Evolutionary conservation across 2,888 invertebrate genomes (phyloP), one percentile per base, ranked within the genome.

Genomic region (Lamellibrachia satsuma): DNA sequence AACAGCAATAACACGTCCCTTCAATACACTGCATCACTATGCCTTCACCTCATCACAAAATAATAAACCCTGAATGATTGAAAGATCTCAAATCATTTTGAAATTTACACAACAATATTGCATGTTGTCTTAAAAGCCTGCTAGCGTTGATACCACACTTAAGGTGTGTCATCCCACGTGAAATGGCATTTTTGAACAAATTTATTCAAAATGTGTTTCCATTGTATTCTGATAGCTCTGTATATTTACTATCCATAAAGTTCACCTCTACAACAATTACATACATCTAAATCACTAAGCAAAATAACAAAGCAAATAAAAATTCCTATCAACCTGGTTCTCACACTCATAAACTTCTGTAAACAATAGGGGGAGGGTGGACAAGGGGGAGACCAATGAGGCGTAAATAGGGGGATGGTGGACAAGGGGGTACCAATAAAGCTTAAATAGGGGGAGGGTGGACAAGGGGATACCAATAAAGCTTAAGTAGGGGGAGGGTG

Each of bases 1-100:
- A 97, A 94, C 92, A 95, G 93, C 93, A 93, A 75, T n/a, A 11
- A 4, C 75, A 75, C 60, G 22, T 15, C 75, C 75, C 75, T 75
- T 75, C 75, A 75, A 39, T 6, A 75, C 75, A 22, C 75, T 15
- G 75, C 75, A 75, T 22, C 22, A 75, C 75, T 75, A 22, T 15
- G 0, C 11, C 11, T 11, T 15, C 6, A n/a, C 15, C 15, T 6
- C n/a, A 75, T 15, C 6, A 75, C 22, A 22, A 75, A 75, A 75
- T n/a, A 75, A 75, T 22, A n/a, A 75, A 75, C 75, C 0, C 15
- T 75, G 15, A 75, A 11, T 75, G 55, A 22, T 9, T 75, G 3
- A 75, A 6, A 75, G 39, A 75, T 75, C 75, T 75, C 11, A 52
- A 52, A 55, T 22, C 52, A 75, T 75, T 22, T 75, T 15, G 22